These are phyloP conservation scores for Ifrita kowaldi DNA, from an alignment of 2,113 vertebrate genomes.

Conservation along the genomic window DNA sequence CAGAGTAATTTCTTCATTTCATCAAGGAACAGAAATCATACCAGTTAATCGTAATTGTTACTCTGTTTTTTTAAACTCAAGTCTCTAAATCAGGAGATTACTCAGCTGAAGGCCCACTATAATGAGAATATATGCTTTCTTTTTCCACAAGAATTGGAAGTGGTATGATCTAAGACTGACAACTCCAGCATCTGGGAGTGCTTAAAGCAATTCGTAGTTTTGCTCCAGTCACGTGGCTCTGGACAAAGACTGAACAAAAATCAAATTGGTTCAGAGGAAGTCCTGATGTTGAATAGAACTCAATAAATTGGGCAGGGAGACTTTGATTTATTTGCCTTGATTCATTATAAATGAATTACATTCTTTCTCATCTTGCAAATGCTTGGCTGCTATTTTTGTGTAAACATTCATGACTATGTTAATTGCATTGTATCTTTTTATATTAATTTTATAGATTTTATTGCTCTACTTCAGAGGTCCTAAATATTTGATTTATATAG, in stretches of 20 bases:
- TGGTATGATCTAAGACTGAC: slow-evolving; percentile 59
- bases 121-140: slow-evolving; percentile 33
- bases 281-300: not conserved
- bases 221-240: slow-evolving; percentile 62
- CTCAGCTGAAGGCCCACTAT: not conserved
- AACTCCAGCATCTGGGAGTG: slow-evolving; percentile 71
- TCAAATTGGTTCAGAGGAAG: slow-evolving; percentile 42
- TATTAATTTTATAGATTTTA: slow-evolving; percentile 28
- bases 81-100: not conserved
- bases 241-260: slow-evolving; percentile 61
- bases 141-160: slow-evolving; percentile 63
- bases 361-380: slow-evolving; percentile 29
- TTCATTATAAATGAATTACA: slow-evolving; percentile 27
- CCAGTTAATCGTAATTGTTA: not conserved
- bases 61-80: not conserved
- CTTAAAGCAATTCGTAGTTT: slow-evolving; percentile 70
- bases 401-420: slow-evolving; percentile 30
- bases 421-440: slow-evolving; percentile 37
- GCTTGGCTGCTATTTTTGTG: slow-evolving; percentile 30
- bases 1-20: not conserved
- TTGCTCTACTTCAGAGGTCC: slow-evolving; percentile 38
- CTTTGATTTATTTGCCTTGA: not conserved
- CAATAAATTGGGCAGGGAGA: slow-evolving; percentile 28
- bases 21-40: not conserved
- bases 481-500: slow-evolving; percentile 28